Base-by-base conservation (phyloP, 2,113 vertebrate species). In the Rhipidura dahli region DNA sequence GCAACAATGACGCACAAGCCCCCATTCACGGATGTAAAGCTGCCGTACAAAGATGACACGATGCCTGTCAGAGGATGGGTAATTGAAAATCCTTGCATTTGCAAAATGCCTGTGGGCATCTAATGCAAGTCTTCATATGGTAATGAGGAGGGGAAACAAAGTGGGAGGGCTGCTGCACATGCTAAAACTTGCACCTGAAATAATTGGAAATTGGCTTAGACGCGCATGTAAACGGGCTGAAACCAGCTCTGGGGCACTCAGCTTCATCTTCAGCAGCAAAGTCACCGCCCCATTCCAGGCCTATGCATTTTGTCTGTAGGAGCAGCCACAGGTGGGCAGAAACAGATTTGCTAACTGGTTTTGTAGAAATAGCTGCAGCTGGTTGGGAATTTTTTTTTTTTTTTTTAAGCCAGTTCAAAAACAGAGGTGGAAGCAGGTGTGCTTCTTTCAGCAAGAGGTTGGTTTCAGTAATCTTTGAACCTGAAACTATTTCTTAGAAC, bases 111-210 rank as follows among this genome's bases (percentile, higher is more conserved):
- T 92, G 56, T 60, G 49, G 96, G 86, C 97, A 95, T 83, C 93
- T 72, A 68, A 83, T 83, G 71, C 44, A 88, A 95, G 87, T 91
- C 93, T 91, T 97, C 89, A 73, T 95, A 90, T 95, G 88, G 71
- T 97, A 95, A 96, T 91, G 71, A 96, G 76, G 70, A 93, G 64
- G 92, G 87, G 54, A 95, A 97, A 92, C 95, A 76, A 94, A 92
- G 78, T 95, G 91, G 94, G 90, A 97, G 93, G 93, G 90, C 93
- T 93, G 80, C 64, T 59, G 81, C 90, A 87, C 81, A 21, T 91
- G 91, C 85, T 95, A 95, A 96, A 97, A 96, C 95, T 96, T 97
- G 97, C 95, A 96, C 95, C 95, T 96, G 96, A 96, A 96, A 95
- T 96, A 96, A 96, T 84, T 93, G 91, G 75, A 93, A 94, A 95